Conservation (phyloP, 2,888 invertebrate genomes). For the Sipha maydis region DNA sequence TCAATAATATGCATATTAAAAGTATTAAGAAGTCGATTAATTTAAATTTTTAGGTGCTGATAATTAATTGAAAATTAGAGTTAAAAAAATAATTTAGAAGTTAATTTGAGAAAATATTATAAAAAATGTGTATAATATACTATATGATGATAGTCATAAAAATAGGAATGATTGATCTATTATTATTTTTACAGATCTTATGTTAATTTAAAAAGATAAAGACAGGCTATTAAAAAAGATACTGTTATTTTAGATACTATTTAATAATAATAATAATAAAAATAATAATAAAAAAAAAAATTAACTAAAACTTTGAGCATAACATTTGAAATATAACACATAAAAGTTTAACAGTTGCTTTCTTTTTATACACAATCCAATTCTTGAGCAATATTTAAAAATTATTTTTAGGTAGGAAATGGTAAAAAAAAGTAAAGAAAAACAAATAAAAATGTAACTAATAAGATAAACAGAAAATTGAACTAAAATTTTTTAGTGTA, state of each 20-base stretch:
- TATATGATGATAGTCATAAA: conserved; percentile 30
- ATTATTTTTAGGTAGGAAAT: conserved; percentile 45
- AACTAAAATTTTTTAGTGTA: conserved; percentile 43
- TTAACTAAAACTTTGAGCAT: conserved; percentile 55
- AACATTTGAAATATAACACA: conserved; percentile 37
- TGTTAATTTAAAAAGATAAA: conserved; percentile 2
- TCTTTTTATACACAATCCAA: conserved; percentile 42
- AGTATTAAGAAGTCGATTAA: conserved; percentile 23
- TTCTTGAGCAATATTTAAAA: conserved; percentile 55
- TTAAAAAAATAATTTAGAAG: conserved; percentile 46
- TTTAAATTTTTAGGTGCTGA: conserved; percentile 22
- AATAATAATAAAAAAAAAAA: conserved; percentile 14
- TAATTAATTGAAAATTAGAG: conserved; percentile 31
- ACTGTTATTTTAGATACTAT: conserved; percentile 16
- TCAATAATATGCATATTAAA: conserved; percentile 46
- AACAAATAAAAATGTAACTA: conserved; percentile 43
- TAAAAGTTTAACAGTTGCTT: conserved; percentile 35
- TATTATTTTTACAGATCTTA: conserved; percentile 51
- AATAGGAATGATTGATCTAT: conserved; percentile 42
- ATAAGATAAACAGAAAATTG: conserved; percentile 44
- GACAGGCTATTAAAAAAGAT: conserved; percentile 19
- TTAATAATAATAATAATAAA: conserved; percentile 24
- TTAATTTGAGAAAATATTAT: conserved; percentile 27
- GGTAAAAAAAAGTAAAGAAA: conserved; percentile 20
- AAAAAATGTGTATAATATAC: neutral